Evolutionary conservation across 2,888 invertebrate genomes (phyloP), one percentile per base, ranked within the genome.

Genomic region (Limnephilus rhombicus): DNA sequence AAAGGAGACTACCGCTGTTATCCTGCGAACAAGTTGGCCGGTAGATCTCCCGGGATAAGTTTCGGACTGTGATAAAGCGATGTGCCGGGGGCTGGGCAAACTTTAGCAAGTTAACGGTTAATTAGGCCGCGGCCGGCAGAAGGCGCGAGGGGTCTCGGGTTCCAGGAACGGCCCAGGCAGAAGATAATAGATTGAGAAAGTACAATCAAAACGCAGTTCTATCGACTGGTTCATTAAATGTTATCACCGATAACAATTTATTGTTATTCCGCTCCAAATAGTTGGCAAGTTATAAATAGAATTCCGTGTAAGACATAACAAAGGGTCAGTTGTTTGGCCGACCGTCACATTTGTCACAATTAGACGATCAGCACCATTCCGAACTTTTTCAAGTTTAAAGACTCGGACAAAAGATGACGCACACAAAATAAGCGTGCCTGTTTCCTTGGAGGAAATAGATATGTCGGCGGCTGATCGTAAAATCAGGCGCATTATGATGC

Each of bases 51-150:
- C 45, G 45, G 45, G 49, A 41, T 82, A 87, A 91, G 82, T 87
- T 91, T 91, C 80, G 49, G 91, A 91, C 91, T 87, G 82, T 92
- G 91, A 92, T 92, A 91, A 92, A 92, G 92, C 85, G 82, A 92
- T 87, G 85, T 89, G 91, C 91, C 91, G 41, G 86, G 85, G 86
- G 86, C 92, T 53, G 89, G 49, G 85, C 86, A 91, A 92, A 92
- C 91, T 92, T 92, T 85, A 86, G 80, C 34, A 49, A 91, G 90
- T 92, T 90, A 90, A 92, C 86, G 89, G 31, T 85, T 91, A 91
- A 91, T 91, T 91, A 91, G 91, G 81, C 91, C 49, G 91, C 91
- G 88, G 87, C 49, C 37, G 81, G 82, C 88, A 81, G 15, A 86
- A 81, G 53, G 83, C 41, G 49, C 82, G 34, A 37, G 82, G 82